phyloP scores from a whole-genome alignment of 2,113 vertebrate genomes.

The Noturus placidus region DNA sequence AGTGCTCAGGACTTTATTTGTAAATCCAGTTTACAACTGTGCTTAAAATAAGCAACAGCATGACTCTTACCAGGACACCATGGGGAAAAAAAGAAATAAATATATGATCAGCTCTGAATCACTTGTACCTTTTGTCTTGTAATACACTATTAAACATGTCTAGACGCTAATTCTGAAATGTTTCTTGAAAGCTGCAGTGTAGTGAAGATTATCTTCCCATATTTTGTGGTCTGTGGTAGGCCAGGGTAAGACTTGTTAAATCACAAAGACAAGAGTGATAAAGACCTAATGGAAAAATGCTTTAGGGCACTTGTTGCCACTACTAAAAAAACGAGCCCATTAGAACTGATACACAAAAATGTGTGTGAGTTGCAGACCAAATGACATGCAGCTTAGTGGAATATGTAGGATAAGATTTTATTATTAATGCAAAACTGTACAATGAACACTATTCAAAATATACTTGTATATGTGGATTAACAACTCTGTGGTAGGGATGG shows the following conservation, averaged over 20 bases:
- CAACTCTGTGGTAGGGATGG: too few relatives aligned
- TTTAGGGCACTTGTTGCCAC: neutral
- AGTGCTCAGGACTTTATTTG: neutral
- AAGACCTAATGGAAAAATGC: conserved; percentile 20
- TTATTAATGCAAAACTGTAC: neutral
- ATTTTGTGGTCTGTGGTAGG: neutral
- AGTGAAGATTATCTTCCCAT: conserved; percentile 39
- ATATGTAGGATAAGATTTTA: neutral
- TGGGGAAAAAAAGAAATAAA: neutral
- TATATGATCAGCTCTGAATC: conserved; percentile 12
- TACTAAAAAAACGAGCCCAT: neutral
- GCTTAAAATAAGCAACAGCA: neutral
- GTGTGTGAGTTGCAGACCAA: neutral
- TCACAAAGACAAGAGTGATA: conserved; percentile 24
- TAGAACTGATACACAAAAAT: neutral
- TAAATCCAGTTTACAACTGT: neutral
- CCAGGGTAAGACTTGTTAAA: conserved; percentile 22
- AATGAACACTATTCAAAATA: neutral
- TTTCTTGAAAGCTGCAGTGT: conserved; percentile 23
- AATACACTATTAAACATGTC: conserved; percentile 41
- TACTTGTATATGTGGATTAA: neutral
- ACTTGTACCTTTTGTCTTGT: neutral
- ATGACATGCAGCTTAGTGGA: neutral
- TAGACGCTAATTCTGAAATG: conserved; percentile 33
- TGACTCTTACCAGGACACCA: neutral